A percentile compares a stretch with the other conserved stretches of the same genome.
These are phyloP conservation scores for Drosophila murphyi DNA, from an alignment of 1,140 invertebrate species.

Conservation along the genomic window DNA sequence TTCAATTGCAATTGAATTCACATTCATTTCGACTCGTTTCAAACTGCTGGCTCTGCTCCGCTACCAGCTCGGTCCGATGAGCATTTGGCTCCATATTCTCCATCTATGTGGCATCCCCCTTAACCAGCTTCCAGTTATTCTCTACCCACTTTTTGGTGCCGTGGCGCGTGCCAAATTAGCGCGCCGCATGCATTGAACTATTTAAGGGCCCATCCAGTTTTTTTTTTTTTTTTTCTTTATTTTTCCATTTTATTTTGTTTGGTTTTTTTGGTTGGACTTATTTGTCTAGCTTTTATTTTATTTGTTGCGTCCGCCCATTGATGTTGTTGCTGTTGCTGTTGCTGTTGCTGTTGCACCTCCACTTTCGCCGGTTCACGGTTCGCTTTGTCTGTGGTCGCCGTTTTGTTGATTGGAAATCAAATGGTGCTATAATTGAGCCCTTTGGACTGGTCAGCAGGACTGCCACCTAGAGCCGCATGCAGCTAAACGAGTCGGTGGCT, in stretches of 20 bases:
- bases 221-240: neutral
- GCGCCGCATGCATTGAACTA: constrained; percentile 69
- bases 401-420: constrained; percentile 49
- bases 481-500: neutral
- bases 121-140: neutral
- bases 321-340: neutral
- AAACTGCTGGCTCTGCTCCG: constrained; percentile 17
- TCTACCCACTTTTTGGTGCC: constrained; percentile 7
- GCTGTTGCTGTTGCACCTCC: neutral
- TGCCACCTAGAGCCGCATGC: neutral
- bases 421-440: constrained; percentile 50
- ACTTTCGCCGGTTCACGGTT: constrained; percentile 7
- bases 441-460: neutral
- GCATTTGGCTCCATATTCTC: constrained; percentile 12
- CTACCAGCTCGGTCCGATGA: constrained; percentile 54
- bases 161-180: constrained; percentile 80
- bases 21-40: constrained; percentile 67
- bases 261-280: constrained; percentile 1
- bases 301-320: constrained; percentile 18
- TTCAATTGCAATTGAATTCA: constrained; percentile 80
- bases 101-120: neutral
- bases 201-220: constrained; percentile 38
- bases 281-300: constrained; percentile 14
- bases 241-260: neutral
- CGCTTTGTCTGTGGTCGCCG: constrained; percentile 34